These are phyloP conservation scores for Procavia capensis DNA, from an alignment of 2,113 vertebrate genomes.

Conservation along the genomic window DNA sequence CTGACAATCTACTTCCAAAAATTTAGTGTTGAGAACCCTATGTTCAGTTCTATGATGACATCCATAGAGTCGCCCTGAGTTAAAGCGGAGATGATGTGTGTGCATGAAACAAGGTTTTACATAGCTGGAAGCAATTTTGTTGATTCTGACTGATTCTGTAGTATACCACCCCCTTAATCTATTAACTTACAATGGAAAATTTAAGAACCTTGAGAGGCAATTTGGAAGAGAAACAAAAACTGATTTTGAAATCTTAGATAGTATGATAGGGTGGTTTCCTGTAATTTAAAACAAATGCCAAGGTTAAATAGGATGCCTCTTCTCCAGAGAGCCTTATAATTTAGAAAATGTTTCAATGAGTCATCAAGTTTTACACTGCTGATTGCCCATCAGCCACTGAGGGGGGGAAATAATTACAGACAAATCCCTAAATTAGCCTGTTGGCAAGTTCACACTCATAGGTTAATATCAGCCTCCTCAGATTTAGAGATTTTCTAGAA, in stretches of 20 bases:
- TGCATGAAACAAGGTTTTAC: not conserved
- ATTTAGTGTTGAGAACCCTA: too few relatives aligned
- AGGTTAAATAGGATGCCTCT: slow-evolving; percentile 38
- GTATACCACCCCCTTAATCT: not conserved
- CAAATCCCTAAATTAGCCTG: slow-evolving; percentile 11
- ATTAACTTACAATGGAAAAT: slow-evolving; percentile 2
- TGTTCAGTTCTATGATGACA: too few relatives aligned
- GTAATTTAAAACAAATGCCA: slow-evolving; percentile 59
- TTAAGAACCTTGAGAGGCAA: slow-evolving; percentile 22
- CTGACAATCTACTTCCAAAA: too few relatives aligned
- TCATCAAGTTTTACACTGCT: slow-evolving; percentile 43
- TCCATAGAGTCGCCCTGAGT: too few relatives aligned
- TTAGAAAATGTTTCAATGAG: slow-evolving; percentile 66
- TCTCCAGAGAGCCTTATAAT: slow-evolving; percentile 45
- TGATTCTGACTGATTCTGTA: not conserved
- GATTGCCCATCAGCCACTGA: slow-evolving; percentile 32
- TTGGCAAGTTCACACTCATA: not conserved
- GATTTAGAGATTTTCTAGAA: slow-evolving; percentile 43
- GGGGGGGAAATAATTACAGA: not conserved
- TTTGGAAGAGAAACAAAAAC: slow-evolving; percentile 28
- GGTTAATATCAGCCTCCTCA: not conserved
- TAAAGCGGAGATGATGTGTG: too few relatives aligned
- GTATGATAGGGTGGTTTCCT: slow-evolving; percentile 8
- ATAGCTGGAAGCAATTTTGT: not conserved
- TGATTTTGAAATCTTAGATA: slow-evolving; percentile 45